Evolutionary conservation across 2,888 invertebrate genomes (phyloP).

Genomic region (Flexamia atlantica): DNA sequence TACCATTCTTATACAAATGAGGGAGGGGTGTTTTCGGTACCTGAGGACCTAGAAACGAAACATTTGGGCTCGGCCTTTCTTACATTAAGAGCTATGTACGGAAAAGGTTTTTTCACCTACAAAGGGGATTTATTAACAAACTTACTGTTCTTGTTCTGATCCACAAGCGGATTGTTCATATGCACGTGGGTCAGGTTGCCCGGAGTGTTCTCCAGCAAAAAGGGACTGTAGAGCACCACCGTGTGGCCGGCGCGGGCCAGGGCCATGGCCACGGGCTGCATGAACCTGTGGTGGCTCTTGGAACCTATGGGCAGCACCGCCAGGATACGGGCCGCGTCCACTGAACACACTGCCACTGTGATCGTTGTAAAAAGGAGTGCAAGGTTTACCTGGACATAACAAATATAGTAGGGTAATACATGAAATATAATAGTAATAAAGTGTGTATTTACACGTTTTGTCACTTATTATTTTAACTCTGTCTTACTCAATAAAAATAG

Average conservation of each 20-base stretch:
- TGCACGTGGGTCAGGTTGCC: constrained; percentile 3
- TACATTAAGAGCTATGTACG: no score
- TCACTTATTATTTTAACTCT: no score
- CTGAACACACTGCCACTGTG: not conserved
- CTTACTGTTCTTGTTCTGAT: not conserved
- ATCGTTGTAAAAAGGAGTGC: not conserved
- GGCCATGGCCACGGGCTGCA: not conserved
- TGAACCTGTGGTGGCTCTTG: constrained; percentile 17
- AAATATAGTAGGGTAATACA: no score
- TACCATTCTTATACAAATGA: no score
- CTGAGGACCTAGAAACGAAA: no score
- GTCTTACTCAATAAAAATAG: no score
- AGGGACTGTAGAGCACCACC: constrained; percentile 22
- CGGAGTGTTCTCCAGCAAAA: not conserved
- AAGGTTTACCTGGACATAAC: not conserved
- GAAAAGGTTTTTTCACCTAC: no score
- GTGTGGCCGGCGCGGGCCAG: not conserved
- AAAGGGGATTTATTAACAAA: no score
- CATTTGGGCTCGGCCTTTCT: no score
- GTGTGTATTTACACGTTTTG: no score
- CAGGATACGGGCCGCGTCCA: not conserved
- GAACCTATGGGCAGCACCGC: not conserved
- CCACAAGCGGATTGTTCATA: not conserved
- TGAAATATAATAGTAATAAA: no score
- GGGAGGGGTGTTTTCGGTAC: no score